phyloP scores from a whole-genome alignment of 2,113 vertebrate species.

The crab-eating macaque (Macaca fascicularis) region DNA sequence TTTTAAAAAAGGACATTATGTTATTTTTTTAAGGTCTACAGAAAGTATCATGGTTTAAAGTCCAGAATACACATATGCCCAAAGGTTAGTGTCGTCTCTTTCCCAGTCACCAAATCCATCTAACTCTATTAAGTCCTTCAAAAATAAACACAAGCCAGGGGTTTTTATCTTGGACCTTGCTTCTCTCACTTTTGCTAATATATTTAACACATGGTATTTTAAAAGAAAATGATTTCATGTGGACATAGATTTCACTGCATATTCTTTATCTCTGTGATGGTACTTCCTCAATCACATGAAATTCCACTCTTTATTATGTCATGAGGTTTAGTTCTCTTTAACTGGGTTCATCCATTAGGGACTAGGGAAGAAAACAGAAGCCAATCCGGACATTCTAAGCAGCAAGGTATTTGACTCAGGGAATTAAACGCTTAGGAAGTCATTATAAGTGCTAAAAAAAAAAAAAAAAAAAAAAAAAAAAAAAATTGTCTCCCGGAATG shows the following conservation, averaged over 20 bases:
- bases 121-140: background rate
- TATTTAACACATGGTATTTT: background rate
- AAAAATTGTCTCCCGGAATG: background rate
- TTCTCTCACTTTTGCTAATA: background rate
- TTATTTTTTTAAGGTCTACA: background rate
- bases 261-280: background rate
- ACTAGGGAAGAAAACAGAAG: background rate
- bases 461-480: too few relatives aligned
- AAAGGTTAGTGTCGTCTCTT: background rate
- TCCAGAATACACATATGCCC: background rate
- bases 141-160: background rate
- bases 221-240: background rate
- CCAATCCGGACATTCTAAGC: background rate
- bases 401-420: background rate
- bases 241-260: background rate
- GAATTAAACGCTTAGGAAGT: background rate
- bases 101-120: background rate
- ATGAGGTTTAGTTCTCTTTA: background rate
- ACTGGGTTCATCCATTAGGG: background rate
- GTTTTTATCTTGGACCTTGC: background rate
- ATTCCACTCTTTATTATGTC: background rate
- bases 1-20: background rate
- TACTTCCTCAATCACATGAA: background rate
- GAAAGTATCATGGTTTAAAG: background rate
- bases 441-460: background rate